These are phyloP conservation scores for Thamnaconus septentrionalis DNA, from an alignment of 2,113 vertebrate genomes.

Conservation along the genomic window DNA sequence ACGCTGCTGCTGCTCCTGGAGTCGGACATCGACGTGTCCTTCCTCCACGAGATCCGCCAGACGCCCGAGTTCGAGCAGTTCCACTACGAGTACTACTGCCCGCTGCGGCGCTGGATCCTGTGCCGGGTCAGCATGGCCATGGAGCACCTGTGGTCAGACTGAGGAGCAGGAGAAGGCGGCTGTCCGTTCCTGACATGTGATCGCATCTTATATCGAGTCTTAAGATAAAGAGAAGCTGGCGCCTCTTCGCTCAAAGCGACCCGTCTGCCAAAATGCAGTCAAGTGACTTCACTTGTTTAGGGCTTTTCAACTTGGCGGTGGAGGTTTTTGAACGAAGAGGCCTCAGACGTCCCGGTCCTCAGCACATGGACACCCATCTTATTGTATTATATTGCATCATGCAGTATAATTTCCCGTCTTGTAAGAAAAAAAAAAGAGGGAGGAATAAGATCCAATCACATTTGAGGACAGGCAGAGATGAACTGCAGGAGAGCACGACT, in stretches of 20 bases:
- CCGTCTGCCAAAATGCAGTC: conserved; percentile 6
- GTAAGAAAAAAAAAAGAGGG: not conserved
- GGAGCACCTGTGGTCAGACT: conserved; percentile 87
- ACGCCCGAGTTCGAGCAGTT: conserved; percentile 98
- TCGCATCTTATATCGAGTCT: conserved; percentile 37
- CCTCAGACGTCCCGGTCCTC: not conserved
- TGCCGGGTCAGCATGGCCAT: conserved; percentile 86
- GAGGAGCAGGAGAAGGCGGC: conserved; percentile 44
- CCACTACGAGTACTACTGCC: conserved; percentile 97
- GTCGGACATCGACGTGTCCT: conserved; percentile 94
- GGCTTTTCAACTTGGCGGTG: not conserved
- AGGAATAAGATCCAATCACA: conserved; percentile 18
- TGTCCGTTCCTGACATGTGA: conserved; percentile 51
- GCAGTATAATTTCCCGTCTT: conserved; percentile 1
- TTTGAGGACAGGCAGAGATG: conserved; percentile 47
- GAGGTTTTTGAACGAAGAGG: conserved; percentile 1
- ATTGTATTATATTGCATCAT: conserved; percentile 6
- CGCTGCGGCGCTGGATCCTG: conserved; percentile 90
- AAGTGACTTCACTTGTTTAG: not conserved
- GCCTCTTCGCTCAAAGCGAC: conserved; percentile 5
- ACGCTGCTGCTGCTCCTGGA: conserved; percentile 91
- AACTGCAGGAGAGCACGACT: conserved; percentile 8
- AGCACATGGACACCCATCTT: not conserved
- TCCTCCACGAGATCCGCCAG: conserved; percentile 96
- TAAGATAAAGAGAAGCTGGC: conserved; percentile 10